Evolutionary conservation across 2,113 vertebrate species (phyloP).

Genomic region (Lichenostomus cassidix): DNA sequence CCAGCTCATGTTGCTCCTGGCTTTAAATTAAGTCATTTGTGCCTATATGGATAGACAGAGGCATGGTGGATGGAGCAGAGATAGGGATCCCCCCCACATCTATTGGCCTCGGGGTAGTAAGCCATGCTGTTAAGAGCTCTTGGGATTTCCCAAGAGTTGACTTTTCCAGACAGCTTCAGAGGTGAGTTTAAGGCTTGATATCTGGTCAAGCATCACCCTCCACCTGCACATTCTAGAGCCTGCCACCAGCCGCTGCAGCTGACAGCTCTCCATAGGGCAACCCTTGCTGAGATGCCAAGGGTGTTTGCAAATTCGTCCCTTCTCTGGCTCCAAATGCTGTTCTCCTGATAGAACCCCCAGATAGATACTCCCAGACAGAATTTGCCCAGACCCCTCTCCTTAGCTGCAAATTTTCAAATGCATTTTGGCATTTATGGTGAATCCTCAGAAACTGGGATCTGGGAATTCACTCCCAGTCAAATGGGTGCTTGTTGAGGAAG

Average conservation of each 20-base stretch:
- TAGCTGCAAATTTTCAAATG: background rate
- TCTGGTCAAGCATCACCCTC: background rate
- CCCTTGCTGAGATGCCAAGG: background rate
- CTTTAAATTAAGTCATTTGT: background rate
- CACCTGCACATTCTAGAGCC: background rate
- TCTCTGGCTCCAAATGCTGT: accelerated
- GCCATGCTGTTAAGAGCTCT: background rate
- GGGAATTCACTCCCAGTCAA: background rate
- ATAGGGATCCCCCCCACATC: background rate
- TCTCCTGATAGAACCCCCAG: background rate
- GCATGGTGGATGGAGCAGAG: background rate
- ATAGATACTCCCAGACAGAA: background rate
- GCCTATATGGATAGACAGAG: background rate
- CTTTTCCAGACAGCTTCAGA: background rate
- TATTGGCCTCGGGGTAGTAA: background rate
- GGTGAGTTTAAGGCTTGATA: background rate
- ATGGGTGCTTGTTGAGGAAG: background rate
- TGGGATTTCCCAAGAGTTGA: background rate
- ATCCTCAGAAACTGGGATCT: background rate
- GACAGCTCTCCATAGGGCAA: background rate
- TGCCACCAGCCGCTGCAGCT: background rate
- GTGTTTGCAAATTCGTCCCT: background rate
- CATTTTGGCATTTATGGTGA: background rate
- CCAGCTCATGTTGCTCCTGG: background rate
- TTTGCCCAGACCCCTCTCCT: background rate